Conservation (phyloP, 2,888 invertebrate genomes). For the Gortyna flavago region DNA sequence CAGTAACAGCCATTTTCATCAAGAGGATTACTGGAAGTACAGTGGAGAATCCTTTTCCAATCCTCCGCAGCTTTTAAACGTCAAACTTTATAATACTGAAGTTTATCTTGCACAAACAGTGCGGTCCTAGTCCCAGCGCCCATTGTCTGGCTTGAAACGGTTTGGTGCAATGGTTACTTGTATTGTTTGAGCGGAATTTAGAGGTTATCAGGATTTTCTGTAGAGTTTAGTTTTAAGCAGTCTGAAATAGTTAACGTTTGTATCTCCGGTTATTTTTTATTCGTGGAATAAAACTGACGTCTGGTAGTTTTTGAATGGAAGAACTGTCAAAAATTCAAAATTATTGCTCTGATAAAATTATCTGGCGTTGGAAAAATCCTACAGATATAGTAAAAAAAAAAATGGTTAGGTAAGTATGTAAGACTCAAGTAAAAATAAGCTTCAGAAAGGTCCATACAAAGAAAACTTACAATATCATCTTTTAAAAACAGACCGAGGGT, state of each 20-base stretch:
- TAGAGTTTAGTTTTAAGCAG: background rate
- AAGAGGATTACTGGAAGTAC: constrained; percentile 23
- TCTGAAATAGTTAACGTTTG: background rate
- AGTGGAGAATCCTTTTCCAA: constrained; percentile 5
- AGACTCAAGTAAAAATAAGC: no score
- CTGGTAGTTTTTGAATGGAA: no score
- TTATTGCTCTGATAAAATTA: no score
- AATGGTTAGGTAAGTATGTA: no score
- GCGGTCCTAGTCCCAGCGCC: background rate
- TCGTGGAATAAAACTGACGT: no score
- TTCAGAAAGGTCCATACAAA: no score
- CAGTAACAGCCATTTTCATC: background rate
- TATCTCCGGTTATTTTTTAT: no score
- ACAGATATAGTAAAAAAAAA: no score
- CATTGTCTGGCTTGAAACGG: constrained; percentile 29
- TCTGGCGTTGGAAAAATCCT: no score
- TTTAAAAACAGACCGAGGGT: background rate
- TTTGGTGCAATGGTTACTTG: background rate
- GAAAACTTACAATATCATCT: background rate
- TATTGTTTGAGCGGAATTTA: constrained; percentile 22
- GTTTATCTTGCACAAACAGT: constrained; percentile 39
- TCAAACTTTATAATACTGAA: constrained; percentile 15
- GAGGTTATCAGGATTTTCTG: background rate
- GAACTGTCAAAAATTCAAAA: no score
- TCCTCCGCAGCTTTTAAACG: background rate